Evolutionary conservation across 2,888 invertebrate genomes (phyloP).

Genomic region (Aphrophora alni): DNA sequence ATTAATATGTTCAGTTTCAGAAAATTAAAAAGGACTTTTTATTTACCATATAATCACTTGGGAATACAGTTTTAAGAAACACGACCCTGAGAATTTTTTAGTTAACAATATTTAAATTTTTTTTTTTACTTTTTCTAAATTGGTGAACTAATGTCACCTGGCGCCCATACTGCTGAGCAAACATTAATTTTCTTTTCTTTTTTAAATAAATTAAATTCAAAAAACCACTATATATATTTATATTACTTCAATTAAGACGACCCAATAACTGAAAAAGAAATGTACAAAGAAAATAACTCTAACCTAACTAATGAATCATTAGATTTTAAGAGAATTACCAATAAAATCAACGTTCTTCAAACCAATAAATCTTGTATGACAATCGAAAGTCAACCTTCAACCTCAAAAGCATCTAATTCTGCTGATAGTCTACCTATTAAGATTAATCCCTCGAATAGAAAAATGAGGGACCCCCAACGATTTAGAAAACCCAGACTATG

Average conservation of each 20-base stretch:
- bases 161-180: no score
- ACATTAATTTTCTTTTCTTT: no score
- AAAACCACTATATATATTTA: no score
- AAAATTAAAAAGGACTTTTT: no score
- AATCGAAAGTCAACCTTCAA: conserved; percentile 13
- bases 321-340: conserved; percentile 16
- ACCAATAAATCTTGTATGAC: conserved; percentile 21
- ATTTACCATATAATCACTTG: no score
- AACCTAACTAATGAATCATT: conserved; percentile 21
- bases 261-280: conserved; percentile 9
- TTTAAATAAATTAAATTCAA: no score
- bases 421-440: conserved; percentile 24
- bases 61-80: no score
- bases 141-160: no score
- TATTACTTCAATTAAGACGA: neutral
- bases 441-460: conserved; percentile 13
- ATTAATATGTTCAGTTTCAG: no score
- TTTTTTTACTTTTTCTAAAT: no score
- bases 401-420: conserved; percentile 1
- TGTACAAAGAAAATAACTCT: conserved; percentile 19
- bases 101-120: no score
- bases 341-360: conserved; percentile 15
- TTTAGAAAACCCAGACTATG: conserved; percentile 30
- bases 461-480: conserved; percentile 12
- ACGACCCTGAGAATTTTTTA: no score